These are phyloP conservation scores for Eristalis intricaria DNA, from an alignment of 2,888 invertebrate genomes.

Conservation along the genomic window DNA sequence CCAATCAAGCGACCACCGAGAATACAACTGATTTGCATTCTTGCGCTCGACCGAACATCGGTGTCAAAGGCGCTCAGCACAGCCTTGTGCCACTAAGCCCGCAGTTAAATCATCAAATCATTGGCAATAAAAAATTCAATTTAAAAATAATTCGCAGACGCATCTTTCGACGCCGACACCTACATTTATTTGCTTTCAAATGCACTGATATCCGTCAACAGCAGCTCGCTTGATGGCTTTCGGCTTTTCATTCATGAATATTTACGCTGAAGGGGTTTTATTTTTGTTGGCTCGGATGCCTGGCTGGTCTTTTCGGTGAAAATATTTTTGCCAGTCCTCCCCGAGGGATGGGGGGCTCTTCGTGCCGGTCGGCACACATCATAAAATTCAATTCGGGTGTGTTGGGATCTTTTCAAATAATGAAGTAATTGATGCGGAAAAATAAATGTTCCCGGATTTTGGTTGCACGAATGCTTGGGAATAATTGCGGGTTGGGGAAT, in stretches of 20 bases:
- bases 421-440: conserved; percentile 2
- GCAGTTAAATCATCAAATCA: conserved; percentile 6
- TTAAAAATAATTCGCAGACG: conserved; percentile 4
- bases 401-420: neutral
- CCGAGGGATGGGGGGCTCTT: neutral
- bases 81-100: conserved; percentile 24
- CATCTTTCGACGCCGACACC: neutral
- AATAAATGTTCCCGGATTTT: neutral
- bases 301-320: neutral
- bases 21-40: conserved; percentile 15
- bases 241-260: conserved; percentile 39
- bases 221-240: conserved; percentile 1
- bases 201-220: conserved; percentile 26
- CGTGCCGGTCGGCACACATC: neutral
- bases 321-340: neutral
- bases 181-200: conserved; percentile 34
- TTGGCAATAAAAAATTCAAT: conserved; percentile 26
- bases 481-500: neutral
- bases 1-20: conserved; percentile 14
- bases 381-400: conserved; percentile 9
- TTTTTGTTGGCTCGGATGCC: conserved; percentile 17
- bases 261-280: conserved; percentile 8
- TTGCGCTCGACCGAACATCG: neutral
- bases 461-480: neutral
- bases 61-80: conserved; percentile 3